phyloP scores from a whole-genome alignment of 2,888 invertebrate species.

The Cecidostiba fungosa region DNA sequence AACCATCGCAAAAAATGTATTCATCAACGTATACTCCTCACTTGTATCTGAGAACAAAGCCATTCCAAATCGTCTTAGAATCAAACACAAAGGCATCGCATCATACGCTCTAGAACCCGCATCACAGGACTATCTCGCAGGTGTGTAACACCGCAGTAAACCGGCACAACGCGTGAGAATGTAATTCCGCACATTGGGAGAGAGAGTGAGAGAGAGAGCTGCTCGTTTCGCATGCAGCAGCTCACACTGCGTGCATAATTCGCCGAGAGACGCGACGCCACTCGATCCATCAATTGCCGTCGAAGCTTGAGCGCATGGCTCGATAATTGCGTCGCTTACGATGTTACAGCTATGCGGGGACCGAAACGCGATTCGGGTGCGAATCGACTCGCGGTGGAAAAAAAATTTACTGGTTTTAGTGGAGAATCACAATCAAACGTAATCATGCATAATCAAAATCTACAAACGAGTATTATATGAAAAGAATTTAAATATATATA shows the following conservation, averaged over 20 bases:
- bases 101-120: not conserved
- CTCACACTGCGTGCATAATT: slow-evolving; percentile 73
- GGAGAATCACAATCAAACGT: not conserved
- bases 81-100: not conserved
- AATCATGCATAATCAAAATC: too few species aligned
- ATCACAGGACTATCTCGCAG: not conserved
- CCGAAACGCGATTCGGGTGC: not conserved
- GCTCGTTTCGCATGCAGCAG: slow-evolving; percentile 74
- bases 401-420: not conserved
- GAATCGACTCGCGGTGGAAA: not conserved
- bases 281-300: slow-evolving; percentile 63
- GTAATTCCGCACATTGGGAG: slow-evolving; percentile 73
- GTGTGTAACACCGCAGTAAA: not conserved
- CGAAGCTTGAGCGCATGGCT: slow-evolving; percentile 32
- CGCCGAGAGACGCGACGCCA: slow-evolving; percentile 63
- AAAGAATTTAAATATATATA: too few species aligned
- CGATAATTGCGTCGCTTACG: slow-evolving; percentile 41
- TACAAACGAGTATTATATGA: too few species aligned
- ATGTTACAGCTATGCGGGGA: not conserved
- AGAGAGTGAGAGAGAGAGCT: slow-evolving; percentile 70
- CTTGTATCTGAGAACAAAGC: not conserved
- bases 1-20: too few species aligned
- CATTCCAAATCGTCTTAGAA: not conserved
- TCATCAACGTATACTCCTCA: not conserved
- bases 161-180: slow-evolving; percentile 64